Conservation (phyloP, 2,113 vertebrate genomes). For the Taxidea taxus region DNA sequence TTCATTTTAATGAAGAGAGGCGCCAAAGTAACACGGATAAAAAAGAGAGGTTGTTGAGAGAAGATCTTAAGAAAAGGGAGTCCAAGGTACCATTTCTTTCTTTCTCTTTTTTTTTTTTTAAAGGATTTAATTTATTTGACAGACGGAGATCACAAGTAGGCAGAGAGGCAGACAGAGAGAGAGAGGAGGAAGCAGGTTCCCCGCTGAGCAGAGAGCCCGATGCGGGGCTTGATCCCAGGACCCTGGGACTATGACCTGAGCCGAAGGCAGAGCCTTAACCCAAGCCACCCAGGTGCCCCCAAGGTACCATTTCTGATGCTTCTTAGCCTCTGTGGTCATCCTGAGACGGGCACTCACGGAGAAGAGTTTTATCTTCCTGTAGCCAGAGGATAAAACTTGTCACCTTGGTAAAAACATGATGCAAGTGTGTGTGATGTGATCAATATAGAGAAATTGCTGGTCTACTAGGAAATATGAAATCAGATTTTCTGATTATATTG, state of each 20-base stretch:
- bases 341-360: rapidly evolving
- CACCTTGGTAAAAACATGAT: background rate
- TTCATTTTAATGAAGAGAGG: constrained; percentile 43
- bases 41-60: constrained; percentile 56
- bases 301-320: constrained; percentile 77
- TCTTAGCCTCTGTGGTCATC: rapidly evolving
- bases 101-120: no score
- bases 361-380: rapidly evolving
- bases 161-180: no score
- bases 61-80: constrained; percentile 57
- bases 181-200: no score
- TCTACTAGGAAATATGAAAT: background rate
- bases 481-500: background rate
- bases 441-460: background rate
- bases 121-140: no score
- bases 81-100: constrained; percentile 77
- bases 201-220: no score
- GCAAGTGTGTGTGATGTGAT: background rate
- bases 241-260: no score
- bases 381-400: background rate
- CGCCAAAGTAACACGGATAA: constrained; percentile 66
- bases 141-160: no score
- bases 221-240: no score
- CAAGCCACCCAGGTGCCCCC: background rate
- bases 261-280: no score